These are phyloP conservation scores for Psittacula echo DNA, from an alignment of 2,797 vertebrate genomes.

Conservation along the genomic window DNA sequence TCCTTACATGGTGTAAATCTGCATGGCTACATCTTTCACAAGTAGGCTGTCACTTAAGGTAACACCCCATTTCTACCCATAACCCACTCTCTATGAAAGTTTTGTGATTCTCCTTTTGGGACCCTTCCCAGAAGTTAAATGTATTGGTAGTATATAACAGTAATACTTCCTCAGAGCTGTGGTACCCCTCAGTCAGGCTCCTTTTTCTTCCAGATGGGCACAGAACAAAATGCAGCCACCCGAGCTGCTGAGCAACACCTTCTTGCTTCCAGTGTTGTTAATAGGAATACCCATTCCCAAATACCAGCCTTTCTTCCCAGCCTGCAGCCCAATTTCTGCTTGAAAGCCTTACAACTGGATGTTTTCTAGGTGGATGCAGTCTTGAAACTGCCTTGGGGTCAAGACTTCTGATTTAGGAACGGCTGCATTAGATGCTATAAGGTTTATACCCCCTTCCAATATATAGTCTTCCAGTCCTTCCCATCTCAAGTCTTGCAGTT, in stretches of 20 bases:
- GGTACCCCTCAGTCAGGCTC: background rate
- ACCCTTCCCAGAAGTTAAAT: background rate
- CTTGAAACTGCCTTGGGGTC: background rate
- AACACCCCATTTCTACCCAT: background rate
- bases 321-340: background rate
- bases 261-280: background rate
- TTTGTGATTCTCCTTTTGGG: background rate
- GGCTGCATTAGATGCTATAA: background rate
- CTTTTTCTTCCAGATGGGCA: background rate
- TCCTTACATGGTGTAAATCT: background rate
- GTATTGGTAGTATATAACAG: background rate
- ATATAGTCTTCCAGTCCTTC: background rate
- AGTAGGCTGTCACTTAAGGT: background rate
- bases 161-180: background rate
- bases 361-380: background rate
- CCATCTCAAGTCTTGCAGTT: background rate
- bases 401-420: background rate
- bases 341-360: background rate
- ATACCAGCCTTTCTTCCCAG: background rate
- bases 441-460: background rate
- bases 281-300: background rate
- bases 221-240: background rate
- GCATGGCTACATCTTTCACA: background rate
- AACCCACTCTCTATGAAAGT: background rate
- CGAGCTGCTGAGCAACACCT: background rate